Conservation (phyloP, 2,113 vertebrate genomes). For the Nannospalax galili region DNA sequence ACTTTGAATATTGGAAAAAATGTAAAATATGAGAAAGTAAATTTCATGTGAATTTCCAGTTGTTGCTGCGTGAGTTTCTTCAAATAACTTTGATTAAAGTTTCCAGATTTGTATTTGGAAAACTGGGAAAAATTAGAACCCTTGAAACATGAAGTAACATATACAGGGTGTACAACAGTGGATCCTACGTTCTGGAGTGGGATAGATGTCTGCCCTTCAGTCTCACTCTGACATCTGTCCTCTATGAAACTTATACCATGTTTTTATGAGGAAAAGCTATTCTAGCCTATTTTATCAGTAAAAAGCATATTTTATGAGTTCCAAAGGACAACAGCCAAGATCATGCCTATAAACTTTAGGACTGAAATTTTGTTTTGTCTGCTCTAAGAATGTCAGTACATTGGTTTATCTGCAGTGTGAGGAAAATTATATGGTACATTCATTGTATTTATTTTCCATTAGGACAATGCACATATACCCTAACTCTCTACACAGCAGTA, state of each 20-base stretch:
- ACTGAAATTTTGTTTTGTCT: slow-evolving; percentile 57
- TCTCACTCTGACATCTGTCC: too few species aligned
- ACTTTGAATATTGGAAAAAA: background rate
- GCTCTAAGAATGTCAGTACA: background rate
- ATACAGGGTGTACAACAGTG: background rate
- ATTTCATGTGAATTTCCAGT: background rate
- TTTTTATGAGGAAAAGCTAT: slow-evolving; percentile 60
- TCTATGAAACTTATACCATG: slow-evolving; percentile 42
- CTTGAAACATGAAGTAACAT: background rate
- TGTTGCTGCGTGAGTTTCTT: background rate
- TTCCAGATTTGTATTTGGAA: background rate
- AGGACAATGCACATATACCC: slow-evolving; percentile 1
- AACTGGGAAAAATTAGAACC: background rate
- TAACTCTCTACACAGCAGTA: background rate
- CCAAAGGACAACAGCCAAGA: slow-evolving; percentile 52
- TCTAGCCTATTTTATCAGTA: slow-evolving; percentile 58
- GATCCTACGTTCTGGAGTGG: background rate
- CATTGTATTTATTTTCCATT: slow-evolving; percentile 72
- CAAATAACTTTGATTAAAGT: background rate
- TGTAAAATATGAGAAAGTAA: background rate
- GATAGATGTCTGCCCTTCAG: background rate
- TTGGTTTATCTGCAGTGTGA: slow-evolving; percentile 47
- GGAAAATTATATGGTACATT: slow-evolving; percentile 37
- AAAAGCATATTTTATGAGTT: slow-evolving; percentile 63
- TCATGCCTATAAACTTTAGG: slow-evolving; percentile 53